A percentile compares a stretch with the other conserved stretches of the same genome.
phyloP scores from a whole-genome alignment of 2,888 invertebrate genomes.

The Endotricha flammealis region DNA sequence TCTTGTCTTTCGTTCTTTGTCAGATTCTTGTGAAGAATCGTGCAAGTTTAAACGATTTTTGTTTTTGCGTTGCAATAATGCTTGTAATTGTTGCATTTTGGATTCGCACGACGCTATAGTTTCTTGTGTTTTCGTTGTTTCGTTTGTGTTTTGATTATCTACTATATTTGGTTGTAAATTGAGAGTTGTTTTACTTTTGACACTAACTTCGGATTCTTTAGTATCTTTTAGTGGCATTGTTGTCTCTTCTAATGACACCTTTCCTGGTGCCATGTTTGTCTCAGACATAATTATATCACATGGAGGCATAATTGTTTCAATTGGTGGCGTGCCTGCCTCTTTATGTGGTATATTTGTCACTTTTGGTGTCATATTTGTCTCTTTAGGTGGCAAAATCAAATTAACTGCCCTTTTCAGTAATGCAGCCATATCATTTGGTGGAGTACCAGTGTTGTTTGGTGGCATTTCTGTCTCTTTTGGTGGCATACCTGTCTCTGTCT shows the following conservation, averaged over 20 bases:
- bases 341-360: neutral
- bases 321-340: no score
- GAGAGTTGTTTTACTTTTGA: no score
- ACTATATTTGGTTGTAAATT: neutral
- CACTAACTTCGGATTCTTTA: no score
- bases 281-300: no score
- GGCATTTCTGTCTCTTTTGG: neutral
- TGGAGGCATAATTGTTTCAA: neutral
- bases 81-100: constrained; percentile 53
- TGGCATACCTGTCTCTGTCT: constrained; percentile 35
- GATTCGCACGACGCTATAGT: constrained; percentile 56
- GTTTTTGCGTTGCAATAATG: constrained; percentile 38
- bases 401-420: neutral
- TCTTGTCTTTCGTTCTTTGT: constrained; percentile 21
- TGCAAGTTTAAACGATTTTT: constrained; percentile 17
- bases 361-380: neutral
- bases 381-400: neutral
- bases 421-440: neutral
- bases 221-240: no score
- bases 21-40: constrained; percentile 19
- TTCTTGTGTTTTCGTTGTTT: constrained; percentile 23
- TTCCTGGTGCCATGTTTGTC: no score
- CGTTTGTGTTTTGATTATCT: neutral
- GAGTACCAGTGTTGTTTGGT: neutral
- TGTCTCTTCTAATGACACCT: no score